Base-by-base conservation (phyloP, 1,140 invertebrate genomes). In the Trichogramma pretiosum region DNA sequence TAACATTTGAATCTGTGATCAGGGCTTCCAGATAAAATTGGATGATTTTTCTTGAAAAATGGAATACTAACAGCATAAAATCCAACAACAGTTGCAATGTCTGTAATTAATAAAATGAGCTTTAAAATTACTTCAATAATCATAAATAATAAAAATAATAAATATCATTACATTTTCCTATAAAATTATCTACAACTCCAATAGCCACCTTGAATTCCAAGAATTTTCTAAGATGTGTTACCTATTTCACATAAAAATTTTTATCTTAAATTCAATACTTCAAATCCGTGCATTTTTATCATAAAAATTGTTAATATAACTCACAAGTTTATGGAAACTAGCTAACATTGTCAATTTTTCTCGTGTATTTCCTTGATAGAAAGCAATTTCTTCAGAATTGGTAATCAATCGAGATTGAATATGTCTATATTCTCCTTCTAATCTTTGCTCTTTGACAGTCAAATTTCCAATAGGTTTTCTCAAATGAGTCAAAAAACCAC, bases 371-470 rank as follows among this genome's bases (percentile, higher is more conserved):
- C 93, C 93, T 72, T 93, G 79, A 67, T 98, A 98, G 70, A 98
- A 99, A 3, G 95, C 94, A 50, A 98, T 82, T 74, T 99, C 96
- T 73, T 99, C 96, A 16, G 93, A 92, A 70, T 98, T 97, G 0
- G 92, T 93, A 34, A 98, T 98, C 4, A 99, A 72, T 22, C 96
- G 76, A 7, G 93, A 93, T 69, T 98, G 95, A 17, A 98, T 91
- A 62, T 92, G 96, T 62, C 96, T 80, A 68, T 93, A 96, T 77
- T 99, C 94, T 50, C 95, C 96, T 74, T 99, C 96, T 9, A 98
- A 69, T 67, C 91, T 89, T 71, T 98, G 95, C 64, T 99, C 95
- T 56, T 81, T 80, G 0, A 94, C 87, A 0, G 94, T 98, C 72
- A 98, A 77, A 34, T 79, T 72, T 56, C 85, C 90, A 50, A 92